Conservation (phyloP, 2,113 vertebrate species). For the Symphodus melops region DNA sequence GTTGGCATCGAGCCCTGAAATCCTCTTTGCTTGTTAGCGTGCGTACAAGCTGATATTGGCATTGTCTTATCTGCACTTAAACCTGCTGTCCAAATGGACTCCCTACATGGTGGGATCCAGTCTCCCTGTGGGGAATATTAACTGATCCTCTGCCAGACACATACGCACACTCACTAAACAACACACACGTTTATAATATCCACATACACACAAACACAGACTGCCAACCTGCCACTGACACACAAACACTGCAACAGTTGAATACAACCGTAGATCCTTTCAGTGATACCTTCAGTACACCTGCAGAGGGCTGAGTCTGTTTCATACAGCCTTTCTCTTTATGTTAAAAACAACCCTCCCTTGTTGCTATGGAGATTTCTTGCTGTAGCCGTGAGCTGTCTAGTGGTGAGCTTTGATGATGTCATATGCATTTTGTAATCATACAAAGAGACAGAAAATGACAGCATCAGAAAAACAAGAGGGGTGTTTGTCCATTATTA, state of each 20-base stretch:
- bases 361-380: constrained; percentile 69
- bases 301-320: constrained; percentile 42
- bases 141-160: constrained; percentile 35
- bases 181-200: constrained; percentile 2
- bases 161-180: constrained; percentile 27
- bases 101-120: constrained; percentile 3
- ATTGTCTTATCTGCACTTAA: constrained; percentile 16
- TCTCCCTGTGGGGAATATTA: constrained; percentile 15
- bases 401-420: constrained; percentile 43
- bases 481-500: not conserved
- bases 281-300: constrained; percentile 17
- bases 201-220: constrained; percentile 7
- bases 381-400: constrained; percentile 30
- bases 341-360: constrained; percentile 27
- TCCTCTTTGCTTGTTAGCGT: not conserved
- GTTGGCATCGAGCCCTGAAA: not conserved
- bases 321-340: constrained; percentile 2
- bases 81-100: constrained; percentile 27
- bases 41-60: not conserved
- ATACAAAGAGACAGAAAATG: not conserved
- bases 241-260: constrained; percentile 22
- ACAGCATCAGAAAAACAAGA: not conserved
- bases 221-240: not conserved
- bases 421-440: constrained; percentile 33
- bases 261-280: constrained; percentile 18